These are phyloP conservation scores for Eucera pruinosa DNA, from an alignment of 2,888 invertebrate species.

Conservation along the genomic window DNA sequence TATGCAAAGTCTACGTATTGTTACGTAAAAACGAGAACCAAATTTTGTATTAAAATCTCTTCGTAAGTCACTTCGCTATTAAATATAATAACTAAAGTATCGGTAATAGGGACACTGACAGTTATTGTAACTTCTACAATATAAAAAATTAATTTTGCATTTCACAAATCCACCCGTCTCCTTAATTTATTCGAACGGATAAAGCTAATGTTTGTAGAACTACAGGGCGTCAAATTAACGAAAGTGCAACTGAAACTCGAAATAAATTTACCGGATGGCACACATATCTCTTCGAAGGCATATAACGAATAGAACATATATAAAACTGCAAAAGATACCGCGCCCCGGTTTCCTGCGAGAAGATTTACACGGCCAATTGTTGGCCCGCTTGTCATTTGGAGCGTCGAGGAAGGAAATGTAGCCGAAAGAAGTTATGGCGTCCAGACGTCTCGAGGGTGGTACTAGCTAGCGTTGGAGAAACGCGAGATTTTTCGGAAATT, in stretches of 20 bases:
- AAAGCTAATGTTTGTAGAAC: too few relatives aligned
- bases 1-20: too few relatives aligned
- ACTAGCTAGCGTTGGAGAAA: not conserved
- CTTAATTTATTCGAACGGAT: too few relatives aligned
- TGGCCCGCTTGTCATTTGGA: conserved; percentile 42
- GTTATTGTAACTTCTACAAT: too few relatives aligned
- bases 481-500: conserved; percentile 64
- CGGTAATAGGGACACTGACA: too few relatives aligned
- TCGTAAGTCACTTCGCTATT: too few relatives aligned
- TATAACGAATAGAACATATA: conserved; percentile 30
- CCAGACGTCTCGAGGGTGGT: conserved; percentile 46
- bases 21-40: too few relatives aligned
- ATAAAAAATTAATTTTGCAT: not conserved
- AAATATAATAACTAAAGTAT: too few relatives aligned
- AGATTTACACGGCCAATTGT: conserved; percentile 46
- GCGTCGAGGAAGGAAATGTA: conserved; percentile 43
- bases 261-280: conserved; percentile 28
- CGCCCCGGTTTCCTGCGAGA: conserved; percentile 13
- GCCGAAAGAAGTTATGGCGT: conserved; percentile 55
- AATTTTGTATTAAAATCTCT: too few relatives aligned
- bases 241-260: not conserved
- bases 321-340: conserved; percentile 4
- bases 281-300: conserved; percentile 6
- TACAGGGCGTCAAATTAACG: conserved; percentile 8
- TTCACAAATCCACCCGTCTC: not conserved